phyloP scores from a whole-genome alignment of 2,888 invertebrate genomes.

The Tetheella fluctuosa region DNA sequence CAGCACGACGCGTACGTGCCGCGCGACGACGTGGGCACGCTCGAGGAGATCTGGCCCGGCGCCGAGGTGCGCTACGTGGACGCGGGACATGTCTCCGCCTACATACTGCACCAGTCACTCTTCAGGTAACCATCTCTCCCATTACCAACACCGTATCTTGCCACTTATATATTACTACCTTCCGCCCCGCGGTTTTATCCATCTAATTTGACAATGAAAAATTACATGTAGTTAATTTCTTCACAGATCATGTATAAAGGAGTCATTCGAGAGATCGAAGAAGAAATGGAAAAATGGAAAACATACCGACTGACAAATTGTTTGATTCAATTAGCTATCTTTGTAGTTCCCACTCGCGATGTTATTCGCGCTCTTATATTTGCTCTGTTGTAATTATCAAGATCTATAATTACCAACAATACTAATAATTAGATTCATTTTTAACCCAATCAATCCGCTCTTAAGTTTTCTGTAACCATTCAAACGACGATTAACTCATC shows the following conservation, averaged over 20 bases:
- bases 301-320: constrained; percentile 62
- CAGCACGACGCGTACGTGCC: constrained; percentile 96
- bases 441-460: background rate
- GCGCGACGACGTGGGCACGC: constrained; percentile 90
- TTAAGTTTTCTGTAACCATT: background rate
- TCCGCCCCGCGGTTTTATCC: no score
- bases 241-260: constrained; percentile 89
- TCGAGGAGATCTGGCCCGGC: constrained; percentile 97
- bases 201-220: no score
- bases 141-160: no score
- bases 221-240: constrained; percentile 15
- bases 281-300: constrained; percentile 75
- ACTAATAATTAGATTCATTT: background rate
- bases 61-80: constrained; percentile 94
- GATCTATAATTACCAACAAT: background rate
- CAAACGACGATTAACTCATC: background rate
- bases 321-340: constrained; percentile 18
- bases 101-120: constrained; percentile 92
- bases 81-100: constrained; percentile 95
- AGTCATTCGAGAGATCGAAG: constrained; percentile 89
- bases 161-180: no score
- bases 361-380: constrained; percentile 4
- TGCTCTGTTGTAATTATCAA: constrained; percentile 14
- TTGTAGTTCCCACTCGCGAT: constrained; percentile 1
- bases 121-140: constrained; percentile 87